These are phyloP conservation scores for Tachycineta bicolor DNA, from an alignment of 2,113 vertebrate genomes.

Conservation along the genomic window DNA sequence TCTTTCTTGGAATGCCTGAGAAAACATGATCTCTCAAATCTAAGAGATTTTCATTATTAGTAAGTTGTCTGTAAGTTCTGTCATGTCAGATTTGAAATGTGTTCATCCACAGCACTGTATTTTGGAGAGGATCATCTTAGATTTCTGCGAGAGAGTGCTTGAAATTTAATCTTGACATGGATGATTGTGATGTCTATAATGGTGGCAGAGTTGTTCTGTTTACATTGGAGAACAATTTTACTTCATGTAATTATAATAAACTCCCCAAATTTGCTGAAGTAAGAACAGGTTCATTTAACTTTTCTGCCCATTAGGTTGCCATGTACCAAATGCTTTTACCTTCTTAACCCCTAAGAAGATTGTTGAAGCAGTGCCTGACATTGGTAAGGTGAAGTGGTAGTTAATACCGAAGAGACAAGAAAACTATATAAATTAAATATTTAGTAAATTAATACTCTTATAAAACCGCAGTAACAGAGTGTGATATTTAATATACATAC, in stretches of 20 bases:
- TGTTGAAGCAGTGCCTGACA: not conserved
- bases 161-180: not conserved
- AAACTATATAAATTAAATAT: not conserved
- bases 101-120: not conserved
- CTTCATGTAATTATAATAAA: not conserved
- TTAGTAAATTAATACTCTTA: not conserved
- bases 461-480: not conserved
- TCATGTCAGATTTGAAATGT: not conserved
- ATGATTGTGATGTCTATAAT: not conserved
- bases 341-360: not conserved
- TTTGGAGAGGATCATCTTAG: not conserved
- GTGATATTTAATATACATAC: not conserved
- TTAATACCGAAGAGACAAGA: not conserved
- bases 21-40: conserved; percentile 7
- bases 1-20: conserved; percentile 21
- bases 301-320: not conserved
- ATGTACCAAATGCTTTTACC: not conserved
- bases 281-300: not conserved
- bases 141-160: not conserved
- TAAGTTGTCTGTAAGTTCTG: not conserved
- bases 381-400: not conserved
- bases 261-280: not conserved
- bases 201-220: not conserved
- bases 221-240: not conserved
- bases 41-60: conserved; percentile 21